Conservation (phyloP, 2,113 vertebrate species). For the Colaptes auratus region DNA sequence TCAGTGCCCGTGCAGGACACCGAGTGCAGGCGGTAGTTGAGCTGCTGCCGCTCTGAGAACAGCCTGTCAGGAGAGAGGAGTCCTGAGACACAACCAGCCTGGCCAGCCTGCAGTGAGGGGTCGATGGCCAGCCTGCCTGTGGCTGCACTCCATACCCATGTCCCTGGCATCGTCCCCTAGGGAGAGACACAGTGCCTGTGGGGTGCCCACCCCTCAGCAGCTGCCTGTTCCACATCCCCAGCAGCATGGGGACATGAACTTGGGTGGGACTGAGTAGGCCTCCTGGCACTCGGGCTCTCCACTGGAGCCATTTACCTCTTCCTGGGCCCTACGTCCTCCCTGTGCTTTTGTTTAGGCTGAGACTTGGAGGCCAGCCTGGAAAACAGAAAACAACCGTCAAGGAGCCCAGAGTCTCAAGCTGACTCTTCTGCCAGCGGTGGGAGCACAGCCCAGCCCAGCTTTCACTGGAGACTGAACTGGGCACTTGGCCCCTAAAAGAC, state of each 20-base stretch:
- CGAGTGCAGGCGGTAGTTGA: constrained; percentile 84
- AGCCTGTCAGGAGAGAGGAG: constrained; percentile 75
- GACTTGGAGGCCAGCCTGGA: constrained; percentile 85
- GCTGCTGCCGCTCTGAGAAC: constrained; percentile 85
- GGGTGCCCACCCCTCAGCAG: background rate
- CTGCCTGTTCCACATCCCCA: background rate
- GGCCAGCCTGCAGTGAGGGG: background rate
- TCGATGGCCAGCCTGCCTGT: background rate
- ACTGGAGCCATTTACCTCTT: constrained; percentile 84
- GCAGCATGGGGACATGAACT: fast-evolving
- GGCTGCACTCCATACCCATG: fast-evolving
- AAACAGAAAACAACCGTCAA: constrained; percentile 80
- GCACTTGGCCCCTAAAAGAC: background rate
- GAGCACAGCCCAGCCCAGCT: background rate
- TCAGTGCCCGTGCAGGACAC: constrained; percentile 89
- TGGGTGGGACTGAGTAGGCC: background rate
- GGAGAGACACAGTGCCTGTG: background rate
- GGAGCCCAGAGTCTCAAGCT: fast-evolving
- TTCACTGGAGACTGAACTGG: background rate
- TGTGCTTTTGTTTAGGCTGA: constrained; percentile 84
- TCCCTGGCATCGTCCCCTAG: background rate
- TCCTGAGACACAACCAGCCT: background rate
- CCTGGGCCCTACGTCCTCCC: constrained; percentile 73
- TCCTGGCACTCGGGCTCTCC: background rate
- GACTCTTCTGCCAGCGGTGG: background rate